A percentile compares a stretch with the other conserved stretches of the same genome.
These are phyloP conservation scores for Zoroaster sp. DNA, from an alignment of 53 echinoderm and acorn worm species.

Conservation along the genomic window DNA sequence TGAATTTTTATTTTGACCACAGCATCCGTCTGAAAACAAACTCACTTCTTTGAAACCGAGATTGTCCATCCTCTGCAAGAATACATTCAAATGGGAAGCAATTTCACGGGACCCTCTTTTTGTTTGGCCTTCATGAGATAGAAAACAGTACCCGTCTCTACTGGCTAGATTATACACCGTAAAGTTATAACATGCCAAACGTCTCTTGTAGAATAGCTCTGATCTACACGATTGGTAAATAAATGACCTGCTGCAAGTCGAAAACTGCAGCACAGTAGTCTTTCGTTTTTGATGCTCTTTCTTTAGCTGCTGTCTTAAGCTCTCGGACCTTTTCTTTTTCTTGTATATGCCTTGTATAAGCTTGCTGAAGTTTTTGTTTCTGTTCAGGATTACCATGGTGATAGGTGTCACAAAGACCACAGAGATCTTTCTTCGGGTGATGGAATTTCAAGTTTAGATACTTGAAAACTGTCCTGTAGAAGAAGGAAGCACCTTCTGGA, in stretches of 20 bases:
- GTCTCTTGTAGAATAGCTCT: no score
- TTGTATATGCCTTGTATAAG: not conserved
- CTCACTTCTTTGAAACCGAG: not conserved
- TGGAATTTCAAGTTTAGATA: slow-evolving; percentile 43
- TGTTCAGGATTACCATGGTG: not conserved
- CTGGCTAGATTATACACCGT: no score
- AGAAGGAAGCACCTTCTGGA: slow-evolving; percentile 26
- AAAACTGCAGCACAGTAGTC: no score
- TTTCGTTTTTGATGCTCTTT: no score
- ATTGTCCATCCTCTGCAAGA: not conserved
- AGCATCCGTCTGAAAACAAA: not conserved
- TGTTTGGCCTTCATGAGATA: slow-evolving; percentile 23
- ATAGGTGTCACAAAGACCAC: slow-evolving; percentile 46
- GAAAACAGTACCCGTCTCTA: no score
- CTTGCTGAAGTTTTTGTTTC: not conserved
- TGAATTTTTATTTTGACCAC: not conserved
- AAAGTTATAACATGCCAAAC: no score
- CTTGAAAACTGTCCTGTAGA: slow-evolving; percentile 25
- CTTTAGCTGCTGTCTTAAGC: slow-evolving; percentile 29
- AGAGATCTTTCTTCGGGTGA: no score
- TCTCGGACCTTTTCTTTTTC: slow-evolving; percentile 46
- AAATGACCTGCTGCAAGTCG: slow-evolving; percentile 63
- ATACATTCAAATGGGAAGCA: not conserved
- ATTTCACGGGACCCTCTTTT: not conserved
- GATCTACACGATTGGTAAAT: slow-evolving; percentile 30